These are phyloP conservation scores for Uria aalge DNA, from an alignment of 2,113 vertebrate genomes.

Conservation along the genomic window DNA sequence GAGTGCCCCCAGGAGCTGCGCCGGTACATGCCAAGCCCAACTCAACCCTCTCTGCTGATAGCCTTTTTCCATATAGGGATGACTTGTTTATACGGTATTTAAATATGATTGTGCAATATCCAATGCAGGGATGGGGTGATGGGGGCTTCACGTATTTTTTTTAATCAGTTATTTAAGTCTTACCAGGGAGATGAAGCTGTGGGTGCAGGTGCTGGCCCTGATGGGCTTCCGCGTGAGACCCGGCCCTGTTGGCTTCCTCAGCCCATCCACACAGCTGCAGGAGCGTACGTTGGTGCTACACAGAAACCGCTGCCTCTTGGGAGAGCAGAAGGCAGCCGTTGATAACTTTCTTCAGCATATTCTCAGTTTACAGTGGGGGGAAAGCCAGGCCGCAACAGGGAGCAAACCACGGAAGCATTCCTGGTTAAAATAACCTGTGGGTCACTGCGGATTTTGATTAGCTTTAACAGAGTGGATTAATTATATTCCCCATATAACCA, in stretches of 20 bases:
- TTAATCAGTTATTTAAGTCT: conserved; percentile 10
- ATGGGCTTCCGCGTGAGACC: neutral
- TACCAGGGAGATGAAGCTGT: neutral
- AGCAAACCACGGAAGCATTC: neutral
- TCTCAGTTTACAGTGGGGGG: conserved; percentile 37
- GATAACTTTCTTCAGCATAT: neutral
- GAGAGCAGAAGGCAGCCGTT: neutral
- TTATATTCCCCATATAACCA: neutral
- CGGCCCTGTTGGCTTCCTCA: neutral
- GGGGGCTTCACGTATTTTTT: neutral
- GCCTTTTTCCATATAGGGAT: neutral
- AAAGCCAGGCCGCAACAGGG: neutral
- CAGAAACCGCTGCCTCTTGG: neutral
- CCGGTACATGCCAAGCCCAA: neutral
- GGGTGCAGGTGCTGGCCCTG: conserved; percentile 4
- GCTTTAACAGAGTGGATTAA: neutral
- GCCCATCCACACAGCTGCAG: neutral
- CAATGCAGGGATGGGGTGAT: neutral
- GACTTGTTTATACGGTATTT: conserved; percentile 10
- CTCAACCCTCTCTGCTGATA: neutral
- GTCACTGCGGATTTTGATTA: neutral
- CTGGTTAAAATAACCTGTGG: neutral
- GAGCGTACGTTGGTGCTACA: conserved; percentile 23
- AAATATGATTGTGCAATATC: conserved; percentile 70
- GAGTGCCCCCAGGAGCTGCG: neutral